Base-by-base conservation (phyloP, 2,888 invertebrate genomes). In the Rhopalosiphum nymphaeae region DNA sequence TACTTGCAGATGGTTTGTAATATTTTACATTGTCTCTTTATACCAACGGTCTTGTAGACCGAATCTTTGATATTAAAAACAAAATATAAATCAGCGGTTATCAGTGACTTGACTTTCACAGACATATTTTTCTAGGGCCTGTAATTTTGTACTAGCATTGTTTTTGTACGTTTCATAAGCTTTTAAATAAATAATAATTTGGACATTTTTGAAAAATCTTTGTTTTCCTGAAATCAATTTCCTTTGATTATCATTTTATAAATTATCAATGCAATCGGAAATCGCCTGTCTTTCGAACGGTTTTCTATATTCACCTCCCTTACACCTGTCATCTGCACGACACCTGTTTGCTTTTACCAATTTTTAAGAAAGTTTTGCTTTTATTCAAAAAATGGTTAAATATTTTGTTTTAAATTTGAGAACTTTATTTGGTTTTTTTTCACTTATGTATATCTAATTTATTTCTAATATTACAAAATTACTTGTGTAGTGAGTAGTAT, bases 1-100 rank as follows among this genome's bases (percentile, higher is more conserved):
- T 92, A 78, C 36, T 93, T 44, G 89, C 93, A 93, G 93, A 93
- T 93, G 93, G 93, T 49, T 36, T 42, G 36, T 42, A 87, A 49
- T 44, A 36, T 61, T 87, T 49, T 29, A 67, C 67, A 67, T 87
- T 61, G 57, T 86, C 86, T 86, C 11, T 61, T 16, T 49, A 67
- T 16, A 49, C 57, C 87, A 92, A 92, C 46, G 61, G 87, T 61
- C 87, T 61, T 61, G 25, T 46, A 90, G 4, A 44, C 53, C 21
- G 21, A 53, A 53, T 44, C 16, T 56, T 25, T 25, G 85, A 36
- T 78, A 36, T 36, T 21, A 67, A 78, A 78, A 9, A 78, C 36
- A 78, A 21, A 78, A 36, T 78, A 36, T 36, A n/a, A 9, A 78
- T 61, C 26, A 16, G 21, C 89, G 61, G 57, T 61, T 89, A 29